Evolutionary conservation across 2,888 invertebrate genomes (phyloP).

Genomic region (Deilephila porcellus): DNA sequence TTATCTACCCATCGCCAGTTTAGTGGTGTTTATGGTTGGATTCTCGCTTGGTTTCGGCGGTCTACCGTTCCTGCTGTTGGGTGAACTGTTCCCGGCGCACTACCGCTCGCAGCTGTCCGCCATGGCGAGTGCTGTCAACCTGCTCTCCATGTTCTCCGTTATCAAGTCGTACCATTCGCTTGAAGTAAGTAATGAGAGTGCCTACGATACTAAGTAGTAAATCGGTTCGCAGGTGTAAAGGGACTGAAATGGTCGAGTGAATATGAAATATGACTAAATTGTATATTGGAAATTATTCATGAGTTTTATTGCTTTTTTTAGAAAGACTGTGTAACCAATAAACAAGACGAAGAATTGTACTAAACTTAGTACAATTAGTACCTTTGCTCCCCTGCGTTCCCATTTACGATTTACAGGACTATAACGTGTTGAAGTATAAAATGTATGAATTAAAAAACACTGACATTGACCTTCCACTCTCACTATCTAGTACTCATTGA

Average conservation of each 20-base stretch:
- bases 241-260: neutral
- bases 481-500: no score
- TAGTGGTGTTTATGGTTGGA: constrained; percentile 85
- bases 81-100: constrained; percentile 86
- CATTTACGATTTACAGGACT: no score
- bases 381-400: no score
- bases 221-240: no score
- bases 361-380: no score
- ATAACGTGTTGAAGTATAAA: no score
- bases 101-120: constrained; percentile 83
- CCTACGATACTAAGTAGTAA: neutral
- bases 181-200: constrained; percentile 58
- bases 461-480: no score
- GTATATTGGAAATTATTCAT: neutral
- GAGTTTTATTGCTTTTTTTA: neutral
- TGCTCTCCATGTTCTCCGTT: constrained; percentile 83
- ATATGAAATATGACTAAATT: neutral
- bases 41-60: constrained; percentile 87
- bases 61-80: constrained; percentile 85
- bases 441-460: no score
- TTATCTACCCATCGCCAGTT: constrained; percentile 82
- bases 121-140: constrained; percentile 82
- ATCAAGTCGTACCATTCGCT: constrained; percentile 83
- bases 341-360: no score
- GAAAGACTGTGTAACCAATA: no score